Base-by-base conservation (phyloP, 2,113 vertebrate genomes). In the Myiopsitta monachus region DNA sequence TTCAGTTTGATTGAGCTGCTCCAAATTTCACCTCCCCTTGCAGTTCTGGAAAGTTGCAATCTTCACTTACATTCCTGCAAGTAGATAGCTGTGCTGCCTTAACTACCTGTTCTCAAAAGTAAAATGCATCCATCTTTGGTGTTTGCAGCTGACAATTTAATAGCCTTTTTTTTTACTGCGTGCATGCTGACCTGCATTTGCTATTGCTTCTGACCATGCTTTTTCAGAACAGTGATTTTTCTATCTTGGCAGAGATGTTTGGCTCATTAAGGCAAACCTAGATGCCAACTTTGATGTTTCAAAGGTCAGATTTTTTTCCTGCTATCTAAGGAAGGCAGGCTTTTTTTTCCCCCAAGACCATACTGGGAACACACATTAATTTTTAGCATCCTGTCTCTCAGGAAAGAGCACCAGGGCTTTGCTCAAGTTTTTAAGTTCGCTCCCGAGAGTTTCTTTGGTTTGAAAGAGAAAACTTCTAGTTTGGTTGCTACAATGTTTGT, bases 311-410 rank as follows among this genome's bases (percentile, higher is more conserved):
- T 33, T 52, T 75, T 67, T 77, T 92, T 59, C 47, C 33, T 77
- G 47, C 62, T 90, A 52, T 54, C 43, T 61, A 72, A 67, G 57
- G 7, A 85, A 93, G 36, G n/a, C 47, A 64, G 21, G 18, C 2
- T 1, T 15, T n/a, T 28, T 31, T 2, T 9, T 0, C 0, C 1
- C 1, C 7, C 46, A 33, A 83, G 43, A 78, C 14, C 23, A 14
- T n/a, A 24, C 33, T 72, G 36, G 39, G 54, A 80, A 91, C 26
- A 23, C 39, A 41, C 39, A 72, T 67, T 18, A 36, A 38, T 76
- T 88, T 92, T 61, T 49, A 64, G 39, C 7, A 26, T 86, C 46
- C 44, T 57, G 19, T 72, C 61, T 70, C 46, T 55, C 9, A 3
- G 33, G 16, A 67, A 82, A 83, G 22, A 64, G 30, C 17, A 64